phyloP scores from a whole-genome alignment of 2,113 vertebrate species.

The Pseudonaja textilis region DNA sequence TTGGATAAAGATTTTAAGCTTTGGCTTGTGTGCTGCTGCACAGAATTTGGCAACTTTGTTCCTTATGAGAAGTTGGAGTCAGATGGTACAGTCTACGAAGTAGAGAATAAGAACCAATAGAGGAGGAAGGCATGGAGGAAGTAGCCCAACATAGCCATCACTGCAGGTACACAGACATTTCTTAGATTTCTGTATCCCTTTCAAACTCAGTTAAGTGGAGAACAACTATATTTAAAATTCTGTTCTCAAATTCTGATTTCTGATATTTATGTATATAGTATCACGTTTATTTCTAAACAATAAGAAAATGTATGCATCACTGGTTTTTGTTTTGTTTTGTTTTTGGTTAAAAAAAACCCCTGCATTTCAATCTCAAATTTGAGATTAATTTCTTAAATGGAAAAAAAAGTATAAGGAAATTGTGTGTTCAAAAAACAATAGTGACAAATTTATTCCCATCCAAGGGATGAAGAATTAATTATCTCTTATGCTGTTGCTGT shows the following conservation, averaged over 20 bases:
- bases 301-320: conserved; percentile 33
- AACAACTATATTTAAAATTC: neutral
- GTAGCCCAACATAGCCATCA: neutral
- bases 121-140: neutral
- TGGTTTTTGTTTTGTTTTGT: conserved; percentile 10
- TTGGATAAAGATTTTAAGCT: neutral
- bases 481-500: conserved; percentile 22
- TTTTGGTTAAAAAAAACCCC: neutral
- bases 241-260: conserved; percentile 50
- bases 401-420: conserved; percentile 19
- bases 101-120: neutral
- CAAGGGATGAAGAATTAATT: conserved; percentile 6
- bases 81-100: neutral
- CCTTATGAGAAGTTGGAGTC: neutral
- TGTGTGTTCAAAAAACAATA: neutral
- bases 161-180: neutral
- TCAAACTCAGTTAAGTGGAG: neutral
- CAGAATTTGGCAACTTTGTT: neutral
- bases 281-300: conserved; percentile 52
- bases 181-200: neutral
- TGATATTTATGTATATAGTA: conserved; percentile 48
- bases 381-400: conserved; percentile 31
- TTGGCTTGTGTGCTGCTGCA: neutral
- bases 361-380: conserved; percentile 24
- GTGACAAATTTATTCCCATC: conserved; percentile 12